Evolutionary conservation across 2,888 invertebrate genomes (phyloP).

Genomic region (Agonopterix heracliana): DNA sequence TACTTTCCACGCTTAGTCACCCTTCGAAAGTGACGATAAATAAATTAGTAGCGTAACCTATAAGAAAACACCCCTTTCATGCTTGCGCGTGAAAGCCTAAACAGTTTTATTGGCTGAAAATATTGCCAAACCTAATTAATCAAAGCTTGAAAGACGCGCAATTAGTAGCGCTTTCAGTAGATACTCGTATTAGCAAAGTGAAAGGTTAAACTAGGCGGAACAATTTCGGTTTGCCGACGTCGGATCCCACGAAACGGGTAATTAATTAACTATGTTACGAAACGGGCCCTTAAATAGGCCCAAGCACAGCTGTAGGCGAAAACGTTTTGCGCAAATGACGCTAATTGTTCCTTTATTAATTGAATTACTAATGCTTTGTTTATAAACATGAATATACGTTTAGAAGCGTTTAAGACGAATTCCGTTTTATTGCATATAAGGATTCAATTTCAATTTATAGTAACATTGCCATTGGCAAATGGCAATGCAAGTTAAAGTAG

Average conservation of each 20-base stretch:
- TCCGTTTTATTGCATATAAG: no score
- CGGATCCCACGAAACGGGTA: conserved; percentile 17
- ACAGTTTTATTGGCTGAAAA: conserved; percentile 11
- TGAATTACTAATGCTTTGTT: conserved; percentile 22
- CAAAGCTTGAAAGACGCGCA: conserved; percentile 31
- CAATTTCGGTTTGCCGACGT: conserved; percentile 22
- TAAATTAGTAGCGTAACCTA: background rate
- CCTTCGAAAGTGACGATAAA: no score
- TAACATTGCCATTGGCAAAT: no score
- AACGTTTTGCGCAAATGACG: conserved; percentile 23
- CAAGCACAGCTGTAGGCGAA: conserved; percentile 2
- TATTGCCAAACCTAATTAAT: conserved; percentile 29
- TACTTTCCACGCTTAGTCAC: no score
- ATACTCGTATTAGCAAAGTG: conserved; percentile 20
- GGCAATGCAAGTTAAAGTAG: no score
- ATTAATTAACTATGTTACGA: conserved; percentile 37
- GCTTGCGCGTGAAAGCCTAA: no score
- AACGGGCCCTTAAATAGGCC: conserved; percentile 11
- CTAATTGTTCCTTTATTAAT: conserved; percentile 28
- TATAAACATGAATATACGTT: conserved; percentile 21
- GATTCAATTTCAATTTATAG: no score
- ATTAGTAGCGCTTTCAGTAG: conserved; percentile 30
- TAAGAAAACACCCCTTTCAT: background rate
- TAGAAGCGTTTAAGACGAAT: conserved; percentile 3
- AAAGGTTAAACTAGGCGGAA: conserved; percentile 37